A percentile compares a stretch with the other conserved stretches of the same genome.
Evolutionary conservation across 2,113 vertebrate species (phyloP).

Genomic region (Tyto alba): DNA sequence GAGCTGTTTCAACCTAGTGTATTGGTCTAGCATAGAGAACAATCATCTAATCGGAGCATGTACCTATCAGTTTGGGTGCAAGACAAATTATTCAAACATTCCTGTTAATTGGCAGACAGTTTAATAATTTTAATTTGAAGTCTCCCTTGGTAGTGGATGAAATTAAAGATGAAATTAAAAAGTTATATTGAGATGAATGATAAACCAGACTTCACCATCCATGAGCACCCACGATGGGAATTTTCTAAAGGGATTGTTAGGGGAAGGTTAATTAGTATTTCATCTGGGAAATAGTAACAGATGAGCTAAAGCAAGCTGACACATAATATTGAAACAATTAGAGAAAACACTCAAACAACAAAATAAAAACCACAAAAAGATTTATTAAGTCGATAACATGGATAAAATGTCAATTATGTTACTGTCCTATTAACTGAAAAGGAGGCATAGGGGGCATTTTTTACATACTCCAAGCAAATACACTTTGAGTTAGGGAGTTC

Average conservation of each 20-base stretch:
- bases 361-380: not conserved
- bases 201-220: constrained; percentile 46
- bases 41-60: not conserved
- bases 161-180: constrained; percentile 68
- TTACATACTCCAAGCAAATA: not conserved
- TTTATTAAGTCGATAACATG: not conserved
- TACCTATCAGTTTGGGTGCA: not conserved
- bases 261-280: constrained; percentile 55
- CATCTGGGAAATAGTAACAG: constrained; percentile 46
- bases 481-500: not conserved
- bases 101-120: constrained; percentile 33
- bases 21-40: not conserved
- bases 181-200: constrained; percentile 58
- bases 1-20: not conserved
- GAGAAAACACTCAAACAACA: not conserved
- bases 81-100: constrained; percentile 41
- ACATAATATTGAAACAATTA: constrained; percentile 50
- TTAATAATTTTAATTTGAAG: constrained; percentile 62
- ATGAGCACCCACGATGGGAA: constrained; percentile 40
- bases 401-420: not conserved
- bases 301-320: constrained; percentile 24
- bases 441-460: rapidly evolving
- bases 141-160: constrained; percentile 21
- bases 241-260: constrained; percentile 54
- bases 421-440: not conserved